phyloP scores from a whole-genome alignment of 1,140 invertebrate genomes.

The Nylanderia fulva region DNA sequence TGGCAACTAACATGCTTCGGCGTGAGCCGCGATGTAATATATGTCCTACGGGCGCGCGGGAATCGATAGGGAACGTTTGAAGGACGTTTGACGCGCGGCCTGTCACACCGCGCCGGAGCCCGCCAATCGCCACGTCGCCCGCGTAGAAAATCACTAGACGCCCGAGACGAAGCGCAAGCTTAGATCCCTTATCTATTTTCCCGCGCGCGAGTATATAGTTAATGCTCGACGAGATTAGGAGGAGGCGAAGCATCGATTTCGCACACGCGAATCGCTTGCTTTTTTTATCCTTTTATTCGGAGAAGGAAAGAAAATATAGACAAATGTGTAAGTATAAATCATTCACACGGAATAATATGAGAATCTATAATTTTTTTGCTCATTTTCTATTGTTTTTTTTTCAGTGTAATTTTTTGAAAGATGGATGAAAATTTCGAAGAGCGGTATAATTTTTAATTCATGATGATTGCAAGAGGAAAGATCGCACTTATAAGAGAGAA shows the following conservation, averaged over 20 bases:
- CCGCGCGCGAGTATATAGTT: neutral
- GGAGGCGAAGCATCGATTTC: too few species aligned
- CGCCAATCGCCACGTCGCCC: slow-evolving; percentile 26
- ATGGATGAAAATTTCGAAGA: too few species aligned
- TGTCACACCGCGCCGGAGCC: slow-evolving; percentile 58
- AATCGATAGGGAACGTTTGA: slow-evolving; percentile 80
- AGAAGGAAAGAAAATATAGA: neutral
- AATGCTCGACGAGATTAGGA: too few species aligned
- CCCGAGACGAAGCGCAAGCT: neutral
- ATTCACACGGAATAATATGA: too few species aligned
- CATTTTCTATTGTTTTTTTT: too few species aligned
- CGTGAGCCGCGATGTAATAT: slow-evolving; percentile 64
- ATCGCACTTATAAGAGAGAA: neutral
- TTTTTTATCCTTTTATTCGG: neutral
- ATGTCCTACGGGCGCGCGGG: slow-evolving; percentile 87
- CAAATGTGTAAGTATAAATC: too few species aligned
- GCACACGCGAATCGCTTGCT: too few species aligned
- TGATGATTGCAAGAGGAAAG: neutral
- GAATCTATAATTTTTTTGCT: too few species aligned
- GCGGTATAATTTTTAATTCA: neutral
- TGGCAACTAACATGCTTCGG: slow-evolving; percentile 66
- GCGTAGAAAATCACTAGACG: slow-evolving; percentile 18
- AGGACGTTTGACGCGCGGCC: slow-evolving; percentile 71
- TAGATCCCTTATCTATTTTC: neutral
- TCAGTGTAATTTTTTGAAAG: too few species aligned